Evolutionary conservation across 2,113 vertebrate genomes (phyloP), one percentile per base, ranked within the genome.

Genomic region (Spheniscus mendiculus): DNA sequence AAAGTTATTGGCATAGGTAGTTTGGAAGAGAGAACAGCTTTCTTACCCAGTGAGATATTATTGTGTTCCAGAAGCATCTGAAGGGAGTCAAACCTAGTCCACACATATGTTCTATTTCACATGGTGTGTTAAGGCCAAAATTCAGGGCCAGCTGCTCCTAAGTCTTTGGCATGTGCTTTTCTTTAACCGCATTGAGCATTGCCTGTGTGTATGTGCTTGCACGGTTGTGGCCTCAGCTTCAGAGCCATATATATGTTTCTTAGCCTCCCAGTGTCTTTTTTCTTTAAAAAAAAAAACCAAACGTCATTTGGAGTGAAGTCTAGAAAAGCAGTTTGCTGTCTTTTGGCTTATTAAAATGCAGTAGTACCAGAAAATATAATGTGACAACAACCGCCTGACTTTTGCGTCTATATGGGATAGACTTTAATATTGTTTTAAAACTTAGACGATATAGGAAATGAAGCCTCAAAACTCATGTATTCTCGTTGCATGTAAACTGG

Each of bases 101-200:
- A 90, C 47, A 20, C 87, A 95, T 84, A 95, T 96, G 97, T 96
- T 97, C 91, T 91, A 71, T 96, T 97, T 97, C 95, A 94, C 82
- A 78, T 87, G 72, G n/a, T 62, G 87, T 67, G 47, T 47, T 62
- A 63, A 96, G 91, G 95, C 94, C 96, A 97, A 94, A 94, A 96
- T 61, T 88, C 4, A 1, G 89, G 87, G 84, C 94, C 95, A 96
- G 94, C 95, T 97, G 93, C 78, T 96, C 70, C 84, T 14, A 67
- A 89, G 62, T 16, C 89, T 95, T 81, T 88, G 74, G 82, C 93
- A 93, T 81, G 87, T 91, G 84, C 90, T 94, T 93, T 97, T 82
- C 87, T 87, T 94, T 94, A 96, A 88, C 89, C 76, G 76, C 71
- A 86, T 55, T 71, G 79, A 95, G n/a, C 2, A 5, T 4, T 95